Evolutionary conservation across 2,797 vertebrate species (phyloP), one percentile per base, ranked within the genome.

Genomic region (Crenichthys baileyi): DNA sequence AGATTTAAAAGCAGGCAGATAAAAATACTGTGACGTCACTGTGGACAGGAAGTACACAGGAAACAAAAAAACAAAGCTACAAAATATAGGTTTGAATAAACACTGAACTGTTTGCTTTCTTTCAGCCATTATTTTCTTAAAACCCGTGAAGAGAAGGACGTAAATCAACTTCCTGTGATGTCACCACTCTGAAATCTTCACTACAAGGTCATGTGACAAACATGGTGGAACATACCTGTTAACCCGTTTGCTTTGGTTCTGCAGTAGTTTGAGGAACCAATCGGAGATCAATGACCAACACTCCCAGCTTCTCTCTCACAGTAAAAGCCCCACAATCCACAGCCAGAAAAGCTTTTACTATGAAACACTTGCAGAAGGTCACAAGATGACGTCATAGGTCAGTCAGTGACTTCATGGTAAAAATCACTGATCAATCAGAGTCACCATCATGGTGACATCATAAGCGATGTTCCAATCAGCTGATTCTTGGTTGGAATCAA

Each of bases 1-100:
- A 79, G 82, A 83, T 89, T 87, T 79, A 88, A 90, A 86, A 86
- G 26, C 68, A 83, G 44, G 77, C n/a, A 61, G 73, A 76, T 70
- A 83, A 78, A 72, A 36, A 3, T 80, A 16, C 9, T 48, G 31
- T 80, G 75, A 86, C 48, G 58, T 87, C 79, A 89, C 76, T 73
- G 82, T 65, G 79, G 58, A 82, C 61, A 82, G 72, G 31, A 67
- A 85, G 67, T 41, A 67, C 39, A 39, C 51, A 46, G 73, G 24
- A 83, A 72, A 76, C 72, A 63, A 73, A 61, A 82, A 80, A 77
- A 51, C n/a, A 79, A 87, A 80, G 60, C 78, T 83, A 86, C 46
- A 80, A 77, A 72, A 78, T 77, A 75, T 46, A 63, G 63, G 55
- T 53, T 53, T 48, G 29, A 55, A 31, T 41, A 55, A 70, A 81